phyloP scores from a whole-genome alignment of 2,888 invertebrate genomes.

The Eudasyphora cyanicolor region DNA sequence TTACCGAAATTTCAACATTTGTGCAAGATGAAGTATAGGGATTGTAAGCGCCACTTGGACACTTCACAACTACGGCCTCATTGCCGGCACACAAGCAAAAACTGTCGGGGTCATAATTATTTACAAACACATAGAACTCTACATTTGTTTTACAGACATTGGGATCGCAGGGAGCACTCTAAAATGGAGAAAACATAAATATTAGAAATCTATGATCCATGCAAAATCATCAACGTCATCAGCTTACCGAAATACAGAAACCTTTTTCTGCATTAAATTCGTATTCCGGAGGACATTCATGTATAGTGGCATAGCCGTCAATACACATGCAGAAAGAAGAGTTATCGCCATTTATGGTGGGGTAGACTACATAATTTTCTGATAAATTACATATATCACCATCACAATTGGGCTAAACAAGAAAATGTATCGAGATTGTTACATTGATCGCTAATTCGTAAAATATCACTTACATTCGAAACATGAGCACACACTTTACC shows the following conservation, averaged over 20 bases:
- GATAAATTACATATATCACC: conserved; percentile 61
- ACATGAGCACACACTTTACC: background rate
- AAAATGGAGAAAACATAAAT: background rate
- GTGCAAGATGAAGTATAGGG: conserved; percentile 33
- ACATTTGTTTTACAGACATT: conserved; percentile 57
- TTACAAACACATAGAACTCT: conserved; percentile 64
- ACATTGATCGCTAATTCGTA: background rate
- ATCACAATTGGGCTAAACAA: conserved; percentile 69
- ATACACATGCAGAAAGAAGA: conserved; percentile 70
- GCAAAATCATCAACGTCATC: background rate
- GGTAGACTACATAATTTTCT: conserved; percentile 6
- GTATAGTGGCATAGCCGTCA: conserved; percentile 65
- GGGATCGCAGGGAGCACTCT: conserved; percentile 74
- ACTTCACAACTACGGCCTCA: conserved; percentile 67
- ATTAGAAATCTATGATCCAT: background rate
- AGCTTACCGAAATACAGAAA: conserved; percentile 70
- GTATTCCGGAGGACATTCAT: conserved; percentile 66
- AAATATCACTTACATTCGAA: conserved; percentile 70
- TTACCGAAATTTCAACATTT: conserved; percentile 50
- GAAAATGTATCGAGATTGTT: background rate
- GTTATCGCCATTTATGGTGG: conserved; percentile 65
- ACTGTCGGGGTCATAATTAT: conserved; percentile 69
- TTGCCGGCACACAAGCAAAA: conserved; percentile 73
- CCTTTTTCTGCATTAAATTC: conserved; percentile 46
- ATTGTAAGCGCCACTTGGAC: conserved; percentile 71